These are phyloP conservation scores for Microctenopoma stevenorrisi DNA, from an alignment of 2,797 vertebrate genomes.

Conservation along the genomic window DNA sequence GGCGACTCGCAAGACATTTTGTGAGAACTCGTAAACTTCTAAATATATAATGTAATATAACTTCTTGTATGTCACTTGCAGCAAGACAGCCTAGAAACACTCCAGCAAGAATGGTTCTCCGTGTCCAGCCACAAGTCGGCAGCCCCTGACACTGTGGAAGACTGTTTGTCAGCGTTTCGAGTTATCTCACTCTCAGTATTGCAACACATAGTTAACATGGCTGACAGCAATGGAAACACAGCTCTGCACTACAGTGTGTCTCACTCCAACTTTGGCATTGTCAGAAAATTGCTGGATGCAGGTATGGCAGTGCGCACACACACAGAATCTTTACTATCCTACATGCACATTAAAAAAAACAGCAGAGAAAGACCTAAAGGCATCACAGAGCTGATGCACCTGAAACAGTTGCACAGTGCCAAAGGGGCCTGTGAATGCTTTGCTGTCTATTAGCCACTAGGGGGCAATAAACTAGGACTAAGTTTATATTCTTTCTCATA, in stretches of 20 bases:
- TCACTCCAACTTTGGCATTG: slow-evolving; percentile 95
- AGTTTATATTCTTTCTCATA: not conserved
- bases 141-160: slow-evolving; percentile 85
- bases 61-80: slow-evolving; percentile 66
- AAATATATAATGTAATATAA: not conserved
- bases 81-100: slow-evolving; percentile 90
- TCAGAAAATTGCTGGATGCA: slow-evolving; percentile 91
- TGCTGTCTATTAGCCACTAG: slow-evolving; percentile 2
- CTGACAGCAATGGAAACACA: slow-evolving; percentile 95
- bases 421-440: not conserved
- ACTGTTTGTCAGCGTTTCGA: slow-evolving; percentile 87
- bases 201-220: slow-evolving; percentile 91
- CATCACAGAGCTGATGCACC: not conserved
- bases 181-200: slow-evolving; percentile 88
- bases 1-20: slow-evolving; percentile 13
- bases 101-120: slow-evolving; percentile 97
- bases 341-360: not conserved
- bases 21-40: not conserved
- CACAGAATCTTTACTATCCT: no score
- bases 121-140: slow-evolving; percentile 94
- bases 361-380: no score
- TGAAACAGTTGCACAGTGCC: not conserved
- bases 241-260: slow-evolving; percentile 98
- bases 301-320: slow-evolving; percentile 74
- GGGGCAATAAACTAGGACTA: not conserved